These are phyloP conservation scores for Oreamnos americanus DNA, from an alignment of 2,113 vertebrate species.

Conservation along the genomic window DNA sequence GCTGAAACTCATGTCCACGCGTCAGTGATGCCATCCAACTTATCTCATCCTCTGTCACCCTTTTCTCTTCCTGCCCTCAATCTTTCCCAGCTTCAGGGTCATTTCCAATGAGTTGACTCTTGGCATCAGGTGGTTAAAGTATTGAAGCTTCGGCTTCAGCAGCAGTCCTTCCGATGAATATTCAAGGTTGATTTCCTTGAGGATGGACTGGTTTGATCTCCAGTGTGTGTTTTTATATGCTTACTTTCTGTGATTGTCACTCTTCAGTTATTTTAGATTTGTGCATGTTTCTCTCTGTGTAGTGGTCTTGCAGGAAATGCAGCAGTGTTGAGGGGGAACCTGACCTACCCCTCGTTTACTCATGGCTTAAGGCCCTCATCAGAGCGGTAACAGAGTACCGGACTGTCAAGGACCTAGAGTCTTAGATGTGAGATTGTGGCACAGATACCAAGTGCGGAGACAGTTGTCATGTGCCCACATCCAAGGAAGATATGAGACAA, in stretches of 20 bases:
- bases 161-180: neutral
- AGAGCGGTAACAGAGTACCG: too few relatives aligned
- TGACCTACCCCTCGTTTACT: rapidly evolving
- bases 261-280: neutral
- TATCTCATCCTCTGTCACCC: neutral
- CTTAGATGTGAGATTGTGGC: neutral
- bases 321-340: rapidly evolving
- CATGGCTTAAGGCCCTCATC: too few relatives aligned
- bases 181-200: neutral
- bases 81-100: neutral
- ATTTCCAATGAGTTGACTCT: neutral
- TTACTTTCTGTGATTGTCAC: too few relatives aligned
- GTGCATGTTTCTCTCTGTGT: rapidly evolving
- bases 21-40: neutral
- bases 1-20: too few relatives aligned
- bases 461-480: neutral
- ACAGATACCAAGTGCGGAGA: neutral
- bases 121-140: neutral
- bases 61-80: neutral
- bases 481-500: neutral
- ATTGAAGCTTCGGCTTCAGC: neutral
- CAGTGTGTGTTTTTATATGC: neutral
- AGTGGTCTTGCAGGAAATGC: neutral
- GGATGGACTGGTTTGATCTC: neutral
- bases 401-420: neutral